phyloP scores from a whole-genome alignment of 2,113 vertebrate genomes.

The Trematomus loennbergii region DNA sequence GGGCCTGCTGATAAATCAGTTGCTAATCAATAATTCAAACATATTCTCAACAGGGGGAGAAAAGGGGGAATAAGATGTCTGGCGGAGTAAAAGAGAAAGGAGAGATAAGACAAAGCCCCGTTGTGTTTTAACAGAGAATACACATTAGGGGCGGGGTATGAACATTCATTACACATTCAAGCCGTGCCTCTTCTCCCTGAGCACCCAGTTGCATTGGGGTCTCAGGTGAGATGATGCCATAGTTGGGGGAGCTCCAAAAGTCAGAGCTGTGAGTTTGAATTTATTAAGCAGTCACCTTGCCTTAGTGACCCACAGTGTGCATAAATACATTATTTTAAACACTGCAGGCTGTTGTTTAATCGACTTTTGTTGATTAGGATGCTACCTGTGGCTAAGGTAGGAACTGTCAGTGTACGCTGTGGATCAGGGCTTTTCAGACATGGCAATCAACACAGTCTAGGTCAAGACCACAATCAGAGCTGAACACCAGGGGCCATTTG shows the following conservation, averaged over 20 bases:
- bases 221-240: constrained; percentile 62
- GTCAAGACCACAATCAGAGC: constrained; percentile 67
- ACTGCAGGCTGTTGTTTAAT: constrained; percentile 50
- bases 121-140: constrained; percentile 53
- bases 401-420: constrained; percentile 42
- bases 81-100: not conserved
- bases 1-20: constrained; percentile 69
- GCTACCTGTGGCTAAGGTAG: constrained; percentile 21
- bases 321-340: not conserved
- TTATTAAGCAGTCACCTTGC: constrained; percentile 69
- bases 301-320: constrained; percentile 30
- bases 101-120: constrained; percentile 33
- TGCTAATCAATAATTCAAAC: constrained; percentile 82
- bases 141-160: constrained; percentile 31
- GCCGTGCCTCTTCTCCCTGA: constrained; percentile 22
- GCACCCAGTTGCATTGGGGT: constrained; percentile 42
- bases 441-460: constrained; percentile 60
- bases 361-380: constrained; percentile 28
- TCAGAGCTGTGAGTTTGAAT: constrained; percentile 44
- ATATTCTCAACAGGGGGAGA: constrained; percentile 44
- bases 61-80: constrained; percentile 3
- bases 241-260: constrained; percentile 42
- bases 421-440: constrained; percentile 45
- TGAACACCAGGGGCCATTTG: constrained; percentile 46
- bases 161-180: constrained; percentile 62